Base-by-base conservation (phyloP, 2,888 invertebrate species). In the Tyria jacobaeae region DNA sequence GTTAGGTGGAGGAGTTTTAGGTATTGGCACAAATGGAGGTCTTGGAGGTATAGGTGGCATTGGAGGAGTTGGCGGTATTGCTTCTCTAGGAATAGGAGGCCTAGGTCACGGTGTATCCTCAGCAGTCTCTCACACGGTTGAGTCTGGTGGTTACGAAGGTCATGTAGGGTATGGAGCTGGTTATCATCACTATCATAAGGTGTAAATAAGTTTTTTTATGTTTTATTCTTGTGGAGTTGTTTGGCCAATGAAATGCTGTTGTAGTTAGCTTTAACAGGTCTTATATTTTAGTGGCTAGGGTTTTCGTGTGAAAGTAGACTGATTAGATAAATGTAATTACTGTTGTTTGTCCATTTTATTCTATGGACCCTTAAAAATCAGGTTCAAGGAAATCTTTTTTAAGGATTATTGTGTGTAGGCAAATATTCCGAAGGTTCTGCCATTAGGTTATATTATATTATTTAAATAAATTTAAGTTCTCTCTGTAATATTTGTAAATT, bases 11-110 rank as follows among this genome's bases (percentile, higher is more conserved):
- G 52, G 39, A 10, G 49, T 25, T 17, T 39, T 27, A 14, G 0
- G 4, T 5, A 44, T 44, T 21, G 21, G 44, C 21, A 72, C 61
- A 1, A 9, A 50, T 3, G 49, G 62, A 0, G 61, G 65, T 1
- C 24, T 66, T 3, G 61, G 51, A 51, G 35, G 35, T 12, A 14
- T 17, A 34, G 21, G 31, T 2, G 31, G 31, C 17, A 31, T n/a
- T 3, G 17, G 17, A n/a, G 31, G 49, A 17, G 31, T 41, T 41
- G 17, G 41, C 0, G 17, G 41, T 15, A 14, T 25, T 2, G 12
- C 24, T 48, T 47, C 47, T 47, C 1, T 47, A 24, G 55, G 55
- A 0, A 1, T 47, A 34, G 55, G 55, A 35, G 35, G 47, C 5
- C 15, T 55, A 4, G 34, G 35, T 24, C 52, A 34, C 9, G 27